Percentiles rank a stretch among this genome's conserved stretches.
phyloP scores from a whole-genome alignment of 2,113 vertebrate genomes.

The Cottus gobio region DNA sequence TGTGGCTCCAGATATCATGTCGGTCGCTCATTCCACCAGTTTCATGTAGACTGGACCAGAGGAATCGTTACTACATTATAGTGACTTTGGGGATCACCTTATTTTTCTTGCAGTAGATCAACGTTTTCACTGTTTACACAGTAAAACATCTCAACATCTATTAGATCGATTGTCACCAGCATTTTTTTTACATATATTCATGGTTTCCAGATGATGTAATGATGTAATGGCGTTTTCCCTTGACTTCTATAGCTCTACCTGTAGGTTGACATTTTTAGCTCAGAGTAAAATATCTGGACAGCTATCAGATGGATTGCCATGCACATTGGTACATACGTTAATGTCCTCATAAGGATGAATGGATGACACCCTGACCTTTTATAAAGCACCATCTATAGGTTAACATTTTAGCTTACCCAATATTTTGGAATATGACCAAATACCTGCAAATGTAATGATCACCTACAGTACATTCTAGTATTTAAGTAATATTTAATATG shows the following conservation, averaged over 20 bases:
- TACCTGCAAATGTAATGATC: not conserved
- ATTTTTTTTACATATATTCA: not conserved
- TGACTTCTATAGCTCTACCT: not conserved
- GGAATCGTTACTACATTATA: not conserved
- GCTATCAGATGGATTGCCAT: not conserved
- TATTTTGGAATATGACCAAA: not conserved
- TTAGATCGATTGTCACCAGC: not conserved
- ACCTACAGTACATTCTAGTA: not conserved
- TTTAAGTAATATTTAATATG: slow-evolving; percentile 19
- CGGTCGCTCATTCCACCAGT: not conserved
- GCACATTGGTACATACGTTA: not conserved
- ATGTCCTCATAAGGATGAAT: not conserved
- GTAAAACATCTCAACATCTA: not conserved
- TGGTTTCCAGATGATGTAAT: not conserved
- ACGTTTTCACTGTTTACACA: not conserved
- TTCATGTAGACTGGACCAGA: not conserved
- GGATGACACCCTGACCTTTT: not conserved
- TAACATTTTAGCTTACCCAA: not conserved
- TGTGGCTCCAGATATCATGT: not conserved
- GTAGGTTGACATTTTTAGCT: not conserved
- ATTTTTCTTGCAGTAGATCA: not conserved
- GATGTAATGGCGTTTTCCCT: not conserved
- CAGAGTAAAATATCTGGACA: not conserved
- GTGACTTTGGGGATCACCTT: not conserved
- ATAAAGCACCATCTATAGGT: not conserved